Base-by-base conservation (phyloP, 2,113 vertebrate genomes). In the Pipra filicauda region DNA sequence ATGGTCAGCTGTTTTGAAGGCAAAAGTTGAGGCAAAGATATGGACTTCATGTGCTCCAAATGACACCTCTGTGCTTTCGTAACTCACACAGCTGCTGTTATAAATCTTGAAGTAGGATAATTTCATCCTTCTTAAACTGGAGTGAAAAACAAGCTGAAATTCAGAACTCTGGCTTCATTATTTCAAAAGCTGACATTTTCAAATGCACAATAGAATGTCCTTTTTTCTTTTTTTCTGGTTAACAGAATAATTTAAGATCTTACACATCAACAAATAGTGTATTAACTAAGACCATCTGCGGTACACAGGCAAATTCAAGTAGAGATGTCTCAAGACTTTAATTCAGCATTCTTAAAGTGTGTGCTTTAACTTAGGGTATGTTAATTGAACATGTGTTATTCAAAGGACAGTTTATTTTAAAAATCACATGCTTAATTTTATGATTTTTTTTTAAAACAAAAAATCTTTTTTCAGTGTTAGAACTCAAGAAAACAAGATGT, bases 151-250 rank as follows among this genome's bases (percentile, higher is more conserved):
- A 95, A 93, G 51, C 44, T 82, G 77, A 89, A 78, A 77, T 61
- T 87, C 74, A 94, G 73, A 78, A 85, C 54, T 85, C 28, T 46
- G 77, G n/a, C 16, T 54, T 67, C 48, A 21, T 78, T 59, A 72
- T 95, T 95, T 91, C 85, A 65, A 85, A 91, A 84, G 57, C 21
- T 97, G 94, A 73, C 89, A 89, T 95, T 96, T 96, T 16, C 46
- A 88, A 79, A 83, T 21, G 31, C 81, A 88, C 43, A 94, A 82
- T 83, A 93, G 58, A 76, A 91, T 87, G 62, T 9, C n/a, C 7
- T 48, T 73, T 87, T 72, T 76, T 46, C 71, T 76, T 70, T 67
- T 59, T 54, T 39, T 30, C 74, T 95, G 61, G 57, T 91, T 55
- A 82, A 59, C 41, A 88, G 31, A 87, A 80, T 62, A 88, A 61